Conservation (phyloP, 2,113 vertebrate genomes). For the Burhinus bistriatus region DNA sequence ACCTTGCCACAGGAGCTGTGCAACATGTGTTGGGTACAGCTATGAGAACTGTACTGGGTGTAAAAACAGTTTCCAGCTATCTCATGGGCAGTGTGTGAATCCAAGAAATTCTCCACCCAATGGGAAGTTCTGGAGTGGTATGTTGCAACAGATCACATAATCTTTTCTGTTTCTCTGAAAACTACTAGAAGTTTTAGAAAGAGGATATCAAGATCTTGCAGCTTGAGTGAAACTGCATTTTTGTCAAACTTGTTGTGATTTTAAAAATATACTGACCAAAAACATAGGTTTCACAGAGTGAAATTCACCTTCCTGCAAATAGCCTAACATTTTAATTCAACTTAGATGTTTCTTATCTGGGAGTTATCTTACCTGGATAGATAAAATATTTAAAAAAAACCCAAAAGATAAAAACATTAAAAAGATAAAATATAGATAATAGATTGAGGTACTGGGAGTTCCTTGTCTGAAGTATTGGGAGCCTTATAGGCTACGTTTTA, state of each 20-base stretch:
- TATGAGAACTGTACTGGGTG: conserved; percentile 81
- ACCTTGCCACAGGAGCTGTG: conserved; percentile 81
- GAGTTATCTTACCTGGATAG: not conserved
- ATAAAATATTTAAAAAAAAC: not conserved
- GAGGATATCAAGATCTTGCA: not conserved
- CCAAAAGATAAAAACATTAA: not conserved
- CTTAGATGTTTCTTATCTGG: not conserved
- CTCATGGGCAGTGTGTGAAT: conserved; percentile 70
- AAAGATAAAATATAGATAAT: not conserved
- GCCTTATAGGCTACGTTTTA: not conserved
- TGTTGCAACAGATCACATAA: not conserved
- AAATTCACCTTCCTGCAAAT: not conserved
- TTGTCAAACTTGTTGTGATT: not conserved
- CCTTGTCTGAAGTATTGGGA: not conserved
- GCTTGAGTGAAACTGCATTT: not conserved
- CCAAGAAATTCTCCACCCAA: not conserved
- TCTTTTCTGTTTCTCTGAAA: not conserved
- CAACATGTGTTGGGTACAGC: conserved; percentile 76
- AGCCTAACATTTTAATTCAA: not conserved
- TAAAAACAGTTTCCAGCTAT: conserved; percentile 34
- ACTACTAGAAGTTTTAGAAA: not conserved
- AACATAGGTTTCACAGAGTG: not conserved
- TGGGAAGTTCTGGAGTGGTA: conserved; percentile 77
- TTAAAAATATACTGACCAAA: not conserved
- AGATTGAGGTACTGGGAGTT: not conserved